Evolutionary conservation across 2,113 vertebrate genomes (phyloP).

Genomic region (Podocnemis expansa): DNA sequence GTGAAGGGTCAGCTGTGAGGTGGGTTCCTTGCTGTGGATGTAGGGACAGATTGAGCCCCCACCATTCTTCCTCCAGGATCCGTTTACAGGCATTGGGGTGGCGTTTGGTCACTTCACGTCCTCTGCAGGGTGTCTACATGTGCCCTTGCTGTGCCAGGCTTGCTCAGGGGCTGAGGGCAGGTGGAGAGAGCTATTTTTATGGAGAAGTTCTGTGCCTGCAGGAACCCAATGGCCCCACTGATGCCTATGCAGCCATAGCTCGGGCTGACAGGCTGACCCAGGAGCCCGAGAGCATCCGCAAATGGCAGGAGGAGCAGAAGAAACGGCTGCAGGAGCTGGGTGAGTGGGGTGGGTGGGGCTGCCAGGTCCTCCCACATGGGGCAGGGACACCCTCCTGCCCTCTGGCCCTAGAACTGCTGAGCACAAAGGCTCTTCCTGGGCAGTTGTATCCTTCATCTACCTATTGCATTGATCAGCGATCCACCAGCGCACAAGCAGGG

Average conservation of each 20-base stretch:
- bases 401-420: accelerated
- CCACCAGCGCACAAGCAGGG: neutral
- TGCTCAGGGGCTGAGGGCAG: neutral
- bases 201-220: conserved; percentile 48
- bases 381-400: neutral
- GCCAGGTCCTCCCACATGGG: too few relatives aligned
- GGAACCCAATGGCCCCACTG: conserved; percentile 89
- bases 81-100: too few relatives aligned
- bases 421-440: too few relatives aligned
- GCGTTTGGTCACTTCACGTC: neutral
- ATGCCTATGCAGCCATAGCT: conserved; percentile 92
- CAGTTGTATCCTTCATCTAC: neutral
- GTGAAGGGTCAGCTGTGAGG: neutral
- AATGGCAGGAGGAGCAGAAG: conserved; percentile 98
- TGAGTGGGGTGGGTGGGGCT: conserved; percentile 53
- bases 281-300: conserved; percentile 96
- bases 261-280: conserved; percentile 92
- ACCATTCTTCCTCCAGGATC: too few relatives aligned
- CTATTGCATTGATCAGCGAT: neutral
- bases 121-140: neutral
- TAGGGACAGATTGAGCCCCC: too few relatives aligned
- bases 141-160: neutral
- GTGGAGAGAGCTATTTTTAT: neutral
- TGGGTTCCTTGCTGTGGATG: neutral
- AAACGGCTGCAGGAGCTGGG: conserved; percentile 91